Percentiles rank a stretch among this genome's conserved stretches.
Evolutionary conservation across 2,113 vertebrate genomes (phyloP).

Genomic region (Acrocephalus kingi): DNA sequence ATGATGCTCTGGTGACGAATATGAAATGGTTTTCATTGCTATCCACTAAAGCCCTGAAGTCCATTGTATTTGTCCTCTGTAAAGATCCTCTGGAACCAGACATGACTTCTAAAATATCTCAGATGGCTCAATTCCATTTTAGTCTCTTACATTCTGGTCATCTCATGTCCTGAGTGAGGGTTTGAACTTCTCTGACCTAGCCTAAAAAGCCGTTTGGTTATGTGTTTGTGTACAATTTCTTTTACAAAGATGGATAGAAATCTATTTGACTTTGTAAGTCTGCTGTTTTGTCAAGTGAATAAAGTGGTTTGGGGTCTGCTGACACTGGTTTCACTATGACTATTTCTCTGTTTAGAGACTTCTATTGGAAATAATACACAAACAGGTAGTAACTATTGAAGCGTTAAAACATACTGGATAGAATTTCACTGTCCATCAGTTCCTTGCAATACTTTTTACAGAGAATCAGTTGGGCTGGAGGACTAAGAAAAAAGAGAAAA

Average conservation of each 20-base stretch:
- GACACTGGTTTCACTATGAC: not conserved
- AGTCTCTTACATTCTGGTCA: not conserved
- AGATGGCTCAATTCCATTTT: not conserved
- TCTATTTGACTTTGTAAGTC: not conserved
- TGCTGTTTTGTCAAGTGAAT: not conserved
- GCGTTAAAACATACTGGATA: not conserved
- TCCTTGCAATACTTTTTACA: not conserved
- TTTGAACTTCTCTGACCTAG: not conserved
- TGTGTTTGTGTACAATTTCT: not conserved
- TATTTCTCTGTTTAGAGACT: not conserved
- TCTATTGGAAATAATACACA: not conserved
- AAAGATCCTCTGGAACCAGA: not conserved
- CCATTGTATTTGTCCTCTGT: not conserved
- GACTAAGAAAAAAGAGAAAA: not conserved
- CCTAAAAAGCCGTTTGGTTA: not conserved
- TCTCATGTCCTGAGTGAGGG: not conserved
- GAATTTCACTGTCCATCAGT: not conserved
- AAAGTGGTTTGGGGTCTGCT: not conserved
- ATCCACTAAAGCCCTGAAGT: not conserved
- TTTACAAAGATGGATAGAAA: not conserved
- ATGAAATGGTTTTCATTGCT: fast-evolving
- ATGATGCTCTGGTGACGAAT: not conserved
- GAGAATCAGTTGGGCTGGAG: not conserved
- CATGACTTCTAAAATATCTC: not conserved
- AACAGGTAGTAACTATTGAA: not conserved